A percentile compares a stretch with the other conserved stretches of the same genome.
Conservation (phyloP, 2,113 vertebrate genomes). For the Oryzias javanicus region DNA sequence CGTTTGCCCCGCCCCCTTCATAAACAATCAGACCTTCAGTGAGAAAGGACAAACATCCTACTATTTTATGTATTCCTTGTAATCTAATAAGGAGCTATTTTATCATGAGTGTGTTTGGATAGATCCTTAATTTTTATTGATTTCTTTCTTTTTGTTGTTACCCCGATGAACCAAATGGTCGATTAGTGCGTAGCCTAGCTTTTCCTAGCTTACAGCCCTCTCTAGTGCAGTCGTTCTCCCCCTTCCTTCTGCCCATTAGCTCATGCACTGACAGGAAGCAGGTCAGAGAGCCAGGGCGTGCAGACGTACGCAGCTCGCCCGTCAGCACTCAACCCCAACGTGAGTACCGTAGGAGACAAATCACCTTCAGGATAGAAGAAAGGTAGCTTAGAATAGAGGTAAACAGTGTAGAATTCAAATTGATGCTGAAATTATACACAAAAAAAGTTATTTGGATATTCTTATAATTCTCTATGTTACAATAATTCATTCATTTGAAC, state of each 20-base stretch:
- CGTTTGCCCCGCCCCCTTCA: constrained; percentile 28
- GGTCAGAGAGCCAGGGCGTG: constrained; percentile 9
- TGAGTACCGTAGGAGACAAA: constrained; percentile 52
- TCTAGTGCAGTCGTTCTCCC: constrained; percentile 63
- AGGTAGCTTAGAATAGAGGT: background rate
- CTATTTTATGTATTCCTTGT: no score
- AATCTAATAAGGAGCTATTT: no score
- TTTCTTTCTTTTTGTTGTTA: constrained; percentile 19
- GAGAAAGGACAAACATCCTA: background rate
- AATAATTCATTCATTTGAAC: no score
- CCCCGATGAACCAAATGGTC: constrained; percentile 25
- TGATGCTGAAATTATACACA: background rate
- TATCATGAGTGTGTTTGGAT: background rate
- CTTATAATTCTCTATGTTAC: background rate
- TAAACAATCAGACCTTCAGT: constrained; percentile 28
- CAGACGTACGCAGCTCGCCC: constrained; percentile 14
- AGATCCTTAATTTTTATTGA: background rate
- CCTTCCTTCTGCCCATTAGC: constrained; percentile 48
- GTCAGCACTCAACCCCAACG: constrained; percentile 24
- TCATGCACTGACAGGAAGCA: constrained; percentile 47
- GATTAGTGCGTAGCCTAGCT: constrained; percentile 69
- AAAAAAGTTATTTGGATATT: background rate
- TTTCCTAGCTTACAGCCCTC: constrained; percentile 72
- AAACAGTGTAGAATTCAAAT: no score
- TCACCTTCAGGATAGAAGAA: background rate